These are phyloP conservation scores for Chelonoidis abingdonii DNA, from an alignment of 2,113 vertebrate genomes.

Conservation along the genomic window DNA sequence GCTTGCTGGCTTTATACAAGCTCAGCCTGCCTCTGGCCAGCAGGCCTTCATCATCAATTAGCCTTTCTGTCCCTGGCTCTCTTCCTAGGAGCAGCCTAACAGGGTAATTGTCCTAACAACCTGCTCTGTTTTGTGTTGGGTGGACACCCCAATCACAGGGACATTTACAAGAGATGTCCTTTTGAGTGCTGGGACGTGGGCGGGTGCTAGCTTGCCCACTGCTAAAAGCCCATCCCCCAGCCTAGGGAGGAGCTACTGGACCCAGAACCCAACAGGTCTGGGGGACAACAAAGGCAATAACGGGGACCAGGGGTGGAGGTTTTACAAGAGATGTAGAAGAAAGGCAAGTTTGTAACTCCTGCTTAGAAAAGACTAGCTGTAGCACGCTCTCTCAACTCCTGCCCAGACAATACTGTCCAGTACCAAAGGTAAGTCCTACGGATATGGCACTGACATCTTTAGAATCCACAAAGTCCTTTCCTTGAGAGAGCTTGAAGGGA, in stretches of 20 bases:
- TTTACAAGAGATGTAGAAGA: neutral
- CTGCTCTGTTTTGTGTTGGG: neutral
- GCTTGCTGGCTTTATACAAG: neutral
- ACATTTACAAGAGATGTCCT: neutral
- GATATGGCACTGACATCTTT: neutral
- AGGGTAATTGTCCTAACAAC: neutral
- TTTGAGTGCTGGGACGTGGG: too few species aligned
- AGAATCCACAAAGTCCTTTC: neutral
- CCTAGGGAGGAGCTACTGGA: too few species aligned
- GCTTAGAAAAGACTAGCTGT: neutral
- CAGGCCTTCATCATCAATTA: neutral
- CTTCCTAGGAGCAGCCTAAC: neutral
- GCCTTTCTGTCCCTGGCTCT: neutral
- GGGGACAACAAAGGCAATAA: too few species aligned
- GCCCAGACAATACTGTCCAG: neutral
- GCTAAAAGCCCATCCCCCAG: too few species aligned
- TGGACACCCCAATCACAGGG: neutral
- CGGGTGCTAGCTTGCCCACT: too few species aligned
- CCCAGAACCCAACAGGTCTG: too few species aligned
- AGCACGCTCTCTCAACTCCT: neutral
- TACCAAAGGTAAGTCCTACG: neutral
- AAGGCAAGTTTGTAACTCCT: neutral
- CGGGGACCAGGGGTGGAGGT: too few species aligned
- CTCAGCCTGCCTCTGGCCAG: neutral
- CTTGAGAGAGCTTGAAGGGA: neutral